Percentiles rank a stretch among this genome's conserved stretches.
Conservation (phyloP, 1,140 invertebrate species). For the Heliothis virescens region DNA sequence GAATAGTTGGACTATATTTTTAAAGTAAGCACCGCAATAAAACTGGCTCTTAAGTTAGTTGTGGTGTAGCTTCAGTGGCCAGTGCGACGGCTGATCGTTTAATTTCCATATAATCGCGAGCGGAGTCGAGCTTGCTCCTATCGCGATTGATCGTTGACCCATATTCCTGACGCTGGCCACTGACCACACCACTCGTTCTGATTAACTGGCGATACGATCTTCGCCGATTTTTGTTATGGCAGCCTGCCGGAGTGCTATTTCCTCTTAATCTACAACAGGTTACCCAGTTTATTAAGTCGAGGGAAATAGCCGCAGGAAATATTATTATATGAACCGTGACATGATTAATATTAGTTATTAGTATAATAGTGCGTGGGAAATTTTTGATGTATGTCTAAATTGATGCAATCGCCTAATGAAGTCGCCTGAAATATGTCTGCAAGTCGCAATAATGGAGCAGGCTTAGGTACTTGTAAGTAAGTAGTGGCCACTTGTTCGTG, state of each 20-base stretch:
- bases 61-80: slow-evolving; percentile 11
- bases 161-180: slow-evolving; percentile 64
- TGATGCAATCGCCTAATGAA: too few relatives aligned
- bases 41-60: slow-evolving; percentile 1
- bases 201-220: slow-evolving; percentile 54
- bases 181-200: slow-evolving; percentile 48
- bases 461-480: too few relatives aligned
- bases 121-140: slow-evolving; percentile 68
- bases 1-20: slow-evolving; percentile 8
- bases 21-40: slow-evolving; percentile 1
- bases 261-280: slow-evolving; percentile 37
- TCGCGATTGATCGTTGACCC: slow-evolving; percentile 82
- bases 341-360: slow-evolving; percentile 4
- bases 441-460: neutral
- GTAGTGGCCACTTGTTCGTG: neutral
- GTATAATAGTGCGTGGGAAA: too few relatives aligned
- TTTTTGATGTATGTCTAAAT: too few relatives aligned
- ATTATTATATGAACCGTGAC: slow-evolving; percentile 15
- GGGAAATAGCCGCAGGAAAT: slow-evolving; percentile 26
- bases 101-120: slow-evolving; percentile 80
- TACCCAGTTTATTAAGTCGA: slow-evolving; percentile 20
- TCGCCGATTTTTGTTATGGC: slow-evolving; percentile 51
- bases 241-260: slow-evolving; percentile 50
- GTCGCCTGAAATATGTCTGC: too few relatives aligned
- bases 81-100: slow-evolving; percentile 61